Evolutionary conservation across 2,113 vertebrate genomes (phyloP), one percentile per base, ranked within the genome.

Genomic region (Ceuthmochares aereus): DNA sequence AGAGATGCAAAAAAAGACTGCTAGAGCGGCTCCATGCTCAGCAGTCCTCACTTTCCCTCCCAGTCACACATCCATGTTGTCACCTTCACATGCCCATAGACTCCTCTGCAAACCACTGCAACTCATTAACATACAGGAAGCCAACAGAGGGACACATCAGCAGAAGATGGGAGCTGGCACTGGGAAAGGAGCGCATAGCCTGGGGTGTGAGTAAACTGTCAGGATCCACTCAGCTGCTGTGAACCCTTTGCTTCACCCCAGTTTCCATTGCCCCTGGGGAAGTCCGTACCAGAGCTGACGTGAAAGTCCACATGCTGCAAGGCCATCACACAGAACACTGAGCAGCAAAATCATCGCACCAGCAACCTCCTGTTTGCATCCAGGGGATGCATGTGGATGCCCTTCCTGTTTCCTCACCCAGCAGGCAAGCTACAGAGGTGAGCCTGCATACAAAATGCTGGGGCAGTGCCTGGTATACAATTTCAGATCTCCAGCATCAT

Each of bases 291-390:
- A 42, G 22, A n/a, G 52, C 80, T 78, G 47, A 14, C 10, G 40
- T 10, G 13, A 29, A 19, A 30, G 64, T 20, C 59, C 4, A 0
- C 3, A 2, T 8, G 29, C 45, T 52, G 32, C 3, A 3, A 12
- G 5, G 49, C 29, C 82, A 47, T 22, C n/a, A 56, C n/a, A 49
- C 55, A 32, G n/a, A 55, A 36, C 0, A 0, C 29, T 14, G 40
- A 85, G 83, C 17, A 30, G 10, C 8, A 54, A 43, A 29, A 34
- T 14, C 55, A 9, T 78, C 6, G 7, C 67, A 45, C 6, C 20
- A 59, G 51, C 55, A 77, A 34, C 55, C 83, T 84, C 45, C 72
- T 37, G 34, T 14, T 40, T 1, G 0, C 83, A 54, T 22, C 15
- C 34, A 55, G 30, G 22, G 29, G 8, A 63, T 4, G 27, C 6